These are phyloP conservation scores for Nymphalis urticae DNA, from an alignment of 2,888 invertebrate genomes.

Conservation along the genomic window DNA sequence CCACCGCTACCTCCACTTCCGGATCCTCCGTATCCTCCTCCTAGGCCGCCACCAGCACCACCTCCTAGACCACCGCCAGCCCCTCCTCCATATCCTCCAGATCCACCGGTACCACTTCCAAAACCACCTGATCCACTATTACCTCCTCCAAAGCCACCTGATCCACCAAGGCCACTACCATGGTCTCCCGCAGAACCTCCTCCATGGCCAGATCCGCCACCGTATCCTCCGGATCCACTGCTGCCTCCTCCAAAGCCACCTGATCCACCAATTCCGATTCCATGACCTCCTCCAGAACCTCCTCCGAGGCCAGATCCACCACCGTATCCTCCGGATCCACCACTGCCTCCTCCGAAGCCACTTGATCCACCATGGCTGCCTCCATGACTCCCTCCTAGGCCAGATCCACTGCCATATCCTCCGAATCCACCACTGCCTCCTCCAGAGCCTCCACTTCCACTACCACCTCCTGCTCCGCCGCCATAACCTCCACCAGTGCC, in stretches of 20 bases:
- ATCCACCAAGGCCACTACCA: constrained; percentile 29
- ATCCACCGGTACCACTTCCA: constrained; percentile 36
- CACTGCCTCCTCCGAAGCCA: neutral
- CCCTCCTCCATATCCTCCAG: constrained; percentile 49
- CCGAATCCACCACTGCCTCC: constrained; percentile 29
- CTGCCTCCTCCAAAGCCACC: neutral
- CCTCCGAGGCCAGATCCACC: constrained; percentile 31
- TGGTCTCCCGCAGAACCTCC: constrained; percentile 39
- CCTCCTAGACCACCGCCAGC: constrained; percentile 43
- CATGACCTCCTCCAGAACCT: neutral
- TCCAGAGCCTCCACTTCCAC: constrained; percentile 26
- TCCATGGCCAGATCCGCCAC: constrained; percentile 38
- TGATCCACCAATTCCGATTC: neutral
- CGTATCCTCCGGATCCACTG: constrained; percentile 11
- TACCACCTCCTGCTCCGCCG: neutral
- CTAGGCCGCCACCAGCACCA: constrained; percentile 36
- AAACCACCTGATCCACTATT: constrained; percentile 37
- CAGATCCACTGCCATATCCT: constrained; percentile 21
- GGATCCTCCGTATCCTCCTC: constrained; percentile 38
- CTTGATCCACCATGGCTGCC: neutral
- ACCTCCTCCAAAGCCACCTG: constrained; percentile 37
- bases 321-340: constrained; percentile 10
- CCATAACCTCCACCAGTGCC: constrained; percentile 1
- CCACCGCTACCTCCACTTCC: constrained; percentile 42
- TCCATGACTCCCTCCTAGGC: constrained; percentile 24